Conservation (phyloP, 2,797 vertebrate species). For the Macropus fuliginosus region DNA sequence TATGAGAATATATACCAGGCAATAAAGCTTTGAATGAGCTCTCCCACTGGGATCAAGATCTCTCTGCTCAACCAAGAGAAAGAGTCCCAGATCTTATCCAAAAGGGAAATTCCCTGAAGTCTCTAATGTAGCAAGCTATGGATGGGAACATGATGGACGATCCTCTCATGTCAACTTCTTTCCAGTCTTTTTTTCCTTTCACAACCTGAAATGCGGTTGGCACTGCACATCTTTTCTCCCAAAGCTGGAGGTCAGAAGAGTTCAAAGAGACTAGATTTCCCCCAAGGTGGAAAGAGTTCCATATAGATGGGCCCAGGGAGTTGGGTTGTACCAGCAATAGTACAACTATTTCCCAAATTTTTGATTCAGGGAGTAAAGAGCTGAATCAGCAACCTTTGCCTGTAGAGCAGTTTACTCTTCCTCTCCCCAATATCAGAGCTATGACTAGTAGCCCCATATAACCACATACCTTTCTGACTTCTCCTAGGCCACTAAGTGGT, state of each 20-base stretch:
- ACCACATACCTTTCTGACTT: not conserved
- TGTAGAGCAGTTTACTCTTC: not conserved
- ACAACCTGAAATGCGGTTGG: not conserved
- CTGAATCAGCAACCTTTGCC: not conserved
- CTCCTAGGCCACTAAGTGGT: not conserved
- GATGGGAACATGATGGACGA: not conserved
- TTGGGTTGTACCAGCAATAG: not conserved
- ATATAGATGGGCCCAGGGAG: not conserved
- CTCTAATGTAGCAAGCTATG: not conserved
- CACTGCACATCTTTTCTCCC: not conserved
- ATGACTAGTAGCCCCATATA: not conserved
- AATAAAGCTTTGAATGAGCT: not conserved
- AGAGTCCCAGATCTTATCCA: not conserved
- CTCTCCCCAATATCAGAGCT: not conserved
- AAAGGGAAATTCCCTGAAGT: not conserved
- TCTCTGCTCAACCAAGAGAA: not conserved
- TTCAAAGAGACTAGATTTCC: not conserved
- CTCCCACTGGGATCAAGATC: not conserved
- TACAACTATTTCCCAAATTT: not conserved
- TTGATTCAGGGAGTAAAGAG: not conserved
- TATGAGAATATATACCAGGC: not conserved
- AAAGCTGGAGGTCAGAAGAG: not conserved
- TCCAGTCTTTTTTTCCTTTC: not conserved
- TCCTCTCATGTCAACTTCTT: not conserved
- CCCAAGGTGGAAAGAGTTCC: not conserved